Conservation (phyloP, 2,888 invertebrate species). For the Diaprepes abbreviatus region DNA sequence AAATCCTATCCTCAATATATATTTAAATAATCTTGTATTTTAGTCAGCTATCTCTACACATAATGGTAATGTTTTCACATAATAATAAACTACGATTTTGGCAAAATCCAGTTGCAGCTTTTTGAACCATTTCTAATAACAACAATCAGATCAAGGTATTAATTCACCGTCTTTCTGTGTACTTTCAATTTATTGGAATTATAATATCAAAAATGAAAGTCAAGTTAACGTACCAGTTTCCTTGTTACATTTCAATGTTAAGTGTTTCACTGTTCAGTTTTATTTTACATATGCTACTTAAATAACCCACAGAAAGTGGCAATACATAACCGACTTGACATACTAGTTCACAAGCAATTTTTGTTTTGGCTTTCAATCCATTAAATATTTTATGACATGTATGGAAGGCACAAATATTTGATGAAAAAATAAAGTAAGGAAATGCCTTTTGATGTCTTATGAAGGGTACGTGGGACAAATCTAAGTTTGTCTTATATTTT, state of each 20-base stretch:
- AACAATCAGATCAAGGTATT: too few species aligned
- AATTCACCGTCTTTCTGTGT: too few species aligned
- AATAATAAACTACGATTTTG: too few species aligned
- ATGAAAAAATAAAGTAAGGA: not conserved
- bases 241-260: slow-evolving; percentile 11
- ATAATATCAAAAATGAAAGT: slow-evolving; percentile 9
- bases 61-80: too few species aligned
- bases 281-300: not conserved
- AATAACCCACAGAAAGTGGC: not conserved
- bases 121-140: too few species aligned
- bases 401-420: not conserved
- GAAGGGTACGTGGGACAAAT: not conserved
- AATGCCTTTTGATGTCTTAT: not conserved
- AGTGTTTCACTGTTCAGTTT: slow-evolving; percentile 1
- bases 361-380: not conserved
- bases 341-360: slow-evolving; percentile 9
- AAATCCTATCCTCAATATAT: too few species aligned
- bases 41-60: too few species aligned
- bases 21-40: too few species aligned
- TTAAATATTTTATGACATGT: slow-evolving; percentile 6
- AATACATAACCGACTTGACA: slow-evolving; percentile 6
- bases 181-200: too few species aligned
- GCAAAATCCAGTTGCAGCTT: too few species aligned
- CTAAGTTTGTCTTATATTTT: not conserved
- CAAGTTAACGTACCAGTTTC: slow-evolving; percentile 9